Base-by-base conservation (phyloP, 2,888 invertebrate genomes). In the Magallana nippona region DNA sequence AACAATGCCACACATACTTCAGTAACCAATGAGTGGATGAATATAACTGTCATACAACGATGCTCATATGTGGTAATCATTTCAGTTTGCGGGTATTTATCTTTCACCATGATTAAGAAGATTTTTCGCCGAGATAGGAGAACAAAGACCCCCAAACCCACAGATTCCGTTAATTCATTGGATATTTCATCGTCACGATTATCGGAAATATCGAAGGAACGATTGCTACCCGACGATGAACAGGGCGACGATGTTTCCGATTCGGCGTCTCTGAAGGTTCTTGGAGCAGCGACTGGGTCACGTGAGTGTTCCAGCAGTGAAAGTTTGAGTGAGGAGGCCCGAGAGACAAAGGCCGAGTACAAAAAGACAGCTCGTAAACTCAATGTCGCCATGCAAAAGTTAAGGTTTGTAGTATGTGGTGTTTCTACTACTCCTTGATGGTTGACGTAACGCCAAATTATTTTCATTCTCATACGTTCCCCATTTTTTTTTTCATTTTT, bases 371-470 rank as follows among this genome's bases (percentile, higher is more conserved):
- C 27, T 8, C 71, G 71, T 11, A 27, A 71, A 71, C 71, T 71
- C 27, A 71, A 71, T 32, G 15, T 15, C 15, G 71, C 71, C 71
- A 71, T 71, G 71, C 71, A 71, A 17, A 71, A 71, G 71, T 71
- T 71, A 27, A 32, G 71, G 71, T 71, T 27, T 19, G 71, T 13
- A 27, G 10, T 44, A 44, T 44, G 8, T 3, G 8, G 44, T 44
- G 44, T 44, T 44, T 44, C 0, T 44, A 44, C 5, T 44, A 44
- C 5, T 44, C 44, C 8, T 44, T 44, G 44, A 8, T 44, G 44
- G 44, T 44, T 44, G 44, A 44, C 44, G 44, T 44, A 44, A 44
- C 3, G 44, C 44, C 44, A 44, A 44, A 8, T 44, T 44, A 44
- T 44, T 44, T 44, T 44, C 8, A 44, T 44, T 8, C 44, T 44